Conservation (phyloP, 2,797 vertebrate genomes). For the Anguilla obscura region DNA sequence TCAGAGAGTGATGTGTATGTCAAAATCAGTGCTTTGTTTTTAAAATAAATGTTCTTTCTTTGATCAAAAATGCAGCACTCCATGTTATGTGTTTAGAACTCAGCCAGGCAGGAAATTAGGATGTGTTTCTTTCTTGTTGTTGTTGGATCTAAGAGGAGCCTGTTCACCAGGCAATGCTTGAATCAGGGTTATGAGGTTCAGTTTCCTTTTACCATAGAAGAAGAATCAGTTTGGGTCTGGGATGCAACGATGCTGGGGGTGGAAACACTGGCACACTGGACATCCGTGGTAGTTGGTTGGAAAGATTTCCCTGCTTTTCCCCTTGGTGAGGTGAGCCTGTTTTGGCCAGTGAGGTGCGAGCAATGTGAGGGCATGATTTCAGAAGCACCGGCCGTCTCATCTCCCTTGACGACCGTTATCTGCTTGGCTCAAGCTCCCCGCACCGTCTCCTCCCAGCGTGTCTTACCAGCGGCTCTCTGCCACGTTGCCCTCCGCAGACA, state of each 20-base stretch:
- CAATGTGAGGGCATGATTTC: neutral
- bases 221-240: neutral
- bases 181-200: neutral
- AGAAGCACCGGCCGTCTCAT: neutral
- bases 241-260: neutral
- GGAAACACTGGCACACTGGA: neutral
- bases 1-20: neutral
- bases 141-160: neutral
- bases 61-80: neutral
- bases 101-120: constrained; percentile 26
- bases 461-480: neutral
- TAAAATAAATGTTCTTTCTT: constrained; percentile 5
- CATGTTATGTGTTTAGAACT: constrained; percentile 25
- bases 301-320: neutral
- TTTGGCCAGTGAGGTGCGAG: neutral
- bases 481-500: neutral
- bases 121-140: neutral
- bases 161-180: neutral
- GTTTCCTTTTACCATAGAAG: neutral
- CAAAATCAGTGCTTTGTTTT: neutral
- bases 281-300: neutral
- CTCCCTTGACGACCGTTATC: neutral
- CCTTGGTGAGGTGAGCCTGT: neutral
- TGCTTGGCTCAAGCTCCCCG: neutral
- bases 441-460: neutral